phyloP scores from a whole-genome alignment of 2,888 invertebrate genomes.

The Linnaemya tessellans region DNA sequence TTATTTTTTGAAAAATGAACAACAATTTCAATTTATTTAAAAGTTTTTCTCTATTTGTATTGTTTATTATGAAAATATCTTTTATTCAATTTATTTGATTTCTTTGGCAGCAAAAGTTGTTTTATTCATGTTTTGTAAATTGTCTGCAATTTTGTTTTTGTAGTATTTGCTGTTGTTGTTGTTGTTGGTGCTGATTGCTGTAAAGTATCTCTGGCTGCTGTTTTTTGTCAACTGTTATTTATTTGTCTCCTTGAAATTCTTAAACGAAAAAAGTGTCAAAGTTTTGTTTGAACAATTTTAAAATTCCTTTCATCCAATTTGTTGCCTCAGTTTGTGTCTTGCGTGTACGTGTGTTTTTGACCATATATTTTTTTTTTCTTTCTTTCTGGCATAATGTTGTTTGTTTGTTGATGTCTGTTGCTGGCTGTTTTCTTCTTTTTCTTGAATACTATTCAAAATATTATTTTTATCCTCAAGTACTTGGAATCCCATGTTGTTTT shows the following conservation, averaged over 20 bases:
- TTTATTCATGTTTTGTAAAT: constrained; percentile 33
- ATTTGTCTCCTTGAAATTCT: constrained; percentile 67
- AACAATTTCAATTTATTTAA: constrained; percentile 36
- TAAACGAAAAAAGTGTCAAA: constrained; percentile 69
- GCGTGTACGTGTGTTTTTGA: background rate
- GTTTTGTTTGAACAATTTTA: constrained; percentile 62
- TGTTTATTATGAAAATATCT: background rate
- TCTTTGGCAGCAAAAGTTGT: constrained; percentile 32
- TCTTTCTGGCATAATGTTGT: background rate
- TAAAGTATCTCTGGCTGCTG: constrained; percentile 4
- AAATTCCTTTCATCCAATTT: constrained; percentile 71
- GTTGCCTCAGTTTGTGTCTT: constrained; percentile 43
- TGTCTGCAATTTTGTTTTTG: constrained; percentile 26
- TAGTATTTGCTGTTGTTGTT: no score
- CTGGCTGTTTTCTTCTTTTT: background rate
- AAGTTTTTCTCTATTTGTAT: constrained; percentile 1
- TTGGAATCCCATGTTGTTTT: constrained; percentile 2
- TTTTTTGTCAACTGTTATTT: constrained; percentile 45
- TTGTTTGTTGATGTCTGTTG: background rate
- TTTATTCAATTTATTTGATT: constrained; percentile 45
- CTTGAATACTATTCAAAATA: background rate
- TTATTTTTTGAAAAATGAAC: constrained; percentile 25
- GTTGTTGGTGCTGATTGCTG: background rate
- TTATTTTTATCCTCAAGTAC: constrained; percentile 19
- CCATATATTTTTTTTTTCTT: background rate